Base-by-base conservation (phyloP, 2,113 vertebrate species). In the Trochalopteron elliotii region DNA sequence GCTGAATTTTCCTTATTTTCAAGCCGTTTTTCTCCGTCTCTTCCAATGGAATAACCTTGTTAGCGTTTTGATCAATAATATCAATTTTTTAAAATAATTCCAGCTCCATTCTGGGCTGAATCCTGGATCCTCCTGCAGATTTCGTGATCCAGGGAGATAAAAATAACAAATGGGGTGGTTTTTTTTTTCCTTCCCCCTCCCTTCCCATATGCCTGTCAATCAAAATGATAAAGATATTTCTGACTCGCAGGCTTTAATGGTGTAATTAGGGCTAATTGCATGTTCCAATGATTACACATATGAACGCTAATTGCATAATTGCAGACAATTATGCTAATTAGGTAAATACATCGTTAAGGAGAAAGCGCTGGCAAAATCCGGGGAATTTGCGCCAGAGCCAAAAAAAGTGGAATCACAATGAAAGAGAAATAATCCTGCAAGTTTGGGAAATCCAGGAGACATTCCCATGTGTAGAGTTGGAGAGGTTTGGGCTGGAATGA, bases 261-360 rank as follows among this genome's bases (percentile, higher is more conserved):
- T 25, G 65, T 89, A 97, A 97, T 98, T 98, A 96, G 53, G 39
- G 84, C 65, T 96, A 97, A 97, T 96, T 96, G 49, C 81, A 97
- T 97, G 91, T 98, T 97, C 87, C 86, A 97, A 97, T 97, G 90
- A 97, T 98, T 98, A 96, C 77, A 97, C 50, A 76, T 96, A 97
- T 95, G 96, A 97, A 94, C 90, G 64, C 75, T 97, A 96, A 97
- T 97, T 96, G 83, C 83, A 79, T 96, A 97, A 96, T 97, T 96
- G 93, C 52, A 92, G 70, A 93, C 70, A 97, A 94, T 97, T 96
- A 95, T 91, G 86, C 81, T 97, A 94, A 97, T 37, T 63, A 83
- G 94, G 90, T 96, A 97, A 97, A 97, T 94, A 97, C 88, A 45
- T 40, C 89, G 93, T 97, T 97, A 92, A 87, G 59, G 80, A 85